Percentiles rank a stretch among this genome's conserved stretches.
phyloP scores from a whole-genome alignment of 2,113 vertebrate genomes.

The Xiphias gladius region DNA sequence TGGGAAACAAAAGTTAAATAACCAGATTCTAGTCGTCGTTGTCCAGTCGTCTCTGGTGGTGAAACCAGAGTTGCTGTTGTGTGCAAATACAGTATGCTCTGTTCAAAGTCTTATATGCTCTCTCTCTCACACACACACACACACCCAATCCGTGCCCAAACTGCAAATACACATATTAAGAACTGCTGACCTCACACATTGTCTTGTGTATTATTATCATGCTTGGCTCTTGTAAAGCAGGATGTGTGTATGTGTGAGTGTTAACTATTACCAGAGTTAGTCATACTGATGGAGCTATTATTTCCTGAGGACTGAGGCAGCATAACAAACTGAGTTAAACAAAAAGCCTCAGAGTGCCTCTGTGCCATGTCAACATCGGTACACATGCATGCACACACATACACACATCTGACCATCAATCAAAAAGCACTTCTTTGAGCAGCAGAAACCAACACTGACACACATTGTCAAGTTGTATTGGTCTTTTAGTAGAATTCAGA shows the following conservation, averaged over 20 bases:
- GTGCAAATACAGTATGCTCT: conserved; percentile 19
- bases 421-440: not conserved
- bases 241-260: not conserved
- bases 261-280: too few relatives aligned
- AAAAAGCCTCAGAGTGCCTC: not conserved
- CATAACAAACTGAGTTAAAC: not conserved
- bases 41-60: conserved; percentile 17
- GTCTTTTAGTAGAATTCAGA: conserved; percentile 48
- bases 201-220: conserved; percentile 25
- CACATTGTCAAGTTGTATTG: conserved; percentile 18
- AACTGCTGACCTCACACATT: conserved; percentile 19
- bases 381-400: not conserved
- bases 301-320: not conserved
- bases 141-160: not conserved
- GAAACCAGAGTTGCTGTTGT: not conserved
- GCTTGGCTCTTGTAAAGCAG: conserved; percentile 7
- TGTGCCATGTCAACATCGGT: conserved; percentile 60
- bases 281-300: not conserved
- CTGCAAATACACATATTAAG: not conserved
- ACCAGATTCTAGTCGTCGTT: conserved; percentile 23
- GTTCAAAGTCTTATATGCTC: not conserved
- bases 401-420: conserved; percentile 3
- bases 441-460: conserved; percentile 6
- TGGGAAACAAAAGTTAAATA: conserved; percentile 45
- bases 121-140: not conserved